Conservation (phyloP, 2,113 vertebrate species). For the Xiphorhynchus elegans region DNA sequence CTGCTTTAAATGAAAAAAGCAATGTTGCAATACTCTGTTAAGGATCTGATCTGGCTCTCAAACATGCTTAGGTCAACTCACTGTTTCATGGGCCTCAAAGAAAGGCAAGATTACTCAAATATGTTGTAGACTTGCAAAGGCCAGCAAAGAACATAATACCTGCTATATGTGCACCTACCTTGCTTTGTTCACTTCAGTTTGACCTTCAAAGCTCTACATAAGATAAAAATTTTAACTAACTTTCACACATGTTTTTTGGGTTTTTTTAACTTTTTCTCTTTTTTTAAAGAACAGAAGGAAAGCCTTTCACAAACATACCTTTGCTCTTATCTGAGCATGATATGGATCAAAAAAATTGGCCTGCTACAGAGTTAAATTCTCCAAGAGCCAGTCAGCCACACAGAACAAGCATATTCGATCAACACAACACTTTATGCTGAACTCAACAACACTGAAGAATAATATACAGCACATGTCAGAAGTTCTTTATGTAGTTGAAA, state of each 20-base stretch:
- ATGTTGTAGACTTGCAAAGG: neutral
- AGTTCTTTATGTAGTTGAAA: neutral
- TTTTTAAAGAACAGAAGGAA: neutral
- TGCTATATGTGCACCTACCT: neutral
- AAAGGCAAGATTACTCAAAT: neutral
- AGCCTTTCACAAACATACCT: neutral
- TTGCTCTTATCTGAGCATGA: neutral
- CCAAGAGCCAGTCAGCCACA: neutral
- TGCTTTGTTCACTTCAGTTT: neutral
- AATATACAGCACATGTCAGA: neutral
- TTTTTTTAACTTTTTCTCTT: neutral
- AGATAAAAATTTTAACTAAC: neutral
- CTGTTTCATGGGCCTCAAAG: neutral
- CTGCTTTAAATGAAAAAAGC: slow-evolving; percentile 10
- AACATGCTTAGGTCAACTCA: neutral
- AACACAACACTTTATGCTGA: neutral
- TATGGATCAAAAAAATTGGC: neutral
- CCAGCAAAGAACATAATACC: neutral
- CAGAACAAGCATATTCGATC: neutral
- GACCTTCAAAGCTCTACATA: neutral
- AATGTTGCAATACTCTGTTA: neutral
- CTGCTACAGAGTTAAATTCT: neutral
- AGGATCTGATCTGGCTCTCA: neutral
- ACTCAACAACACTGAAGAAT: neutral
- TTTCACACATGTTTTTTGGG: neutral